Evolutionary conservation across 53 echinoderm and acorn worm genomes (phyloP), one percentile per base, ranked within the genome.

Genomic region (Antedon mediterranea): DNA sequence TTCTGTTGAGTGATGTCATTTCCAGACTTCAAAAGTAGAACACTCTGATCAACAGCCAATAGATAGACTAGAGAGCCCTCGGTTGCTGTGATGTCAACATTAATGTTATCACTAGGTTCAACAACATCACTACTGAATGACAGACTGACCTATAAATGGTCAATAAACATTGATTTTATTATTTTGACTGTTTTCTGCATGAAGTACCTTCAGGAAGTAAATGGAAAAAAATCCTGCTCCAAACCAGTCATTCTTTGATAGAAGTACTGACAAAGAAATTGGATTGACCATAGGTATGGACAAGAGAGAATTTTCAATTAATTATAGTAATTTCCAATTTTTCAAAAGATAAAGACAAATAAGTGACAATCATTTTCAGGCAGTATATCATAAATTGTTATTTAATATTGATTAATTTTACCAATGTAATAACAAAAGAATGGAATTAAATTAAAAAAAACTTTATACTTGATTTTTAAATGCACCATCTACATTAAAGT

Each of bases 1-100:
- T 89, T 83, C 30, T 85, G 78, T 75, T 93, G 88, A n/a, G 98
- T 98, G 86, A 98, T 88, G 84, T 98, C 98, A 73, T 98, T 98
- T 32, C 98, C 93, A 26, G 90, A 87, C 57, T 88, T 88, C 27
- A 93, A 78, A 18, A 98, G 85, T 28, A 86, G 70, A 9, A 98
- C 98, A 76, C 98, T 98, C 76, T 90, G 88, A 76, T 98, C 98
- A 20, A 98, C 87, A 13, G 98, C 90, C 3, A 98, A 85, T 70
- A 98, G 77, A 33, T 87, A 91, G 7, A 95, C 89, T 30, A 74
- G 85, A 3, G 95, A 89, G 26, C 79, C 80, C 3, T 87, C 78
- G 3, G 87, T 83, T 29, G 95, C 85, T 0, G 87, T 80, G 28
- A 95, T 82, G 13, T 89, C 85, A 75, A 95, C 87, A 29, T 30